Conservation (phyloP, 2,888 invertebrate species). For the Perizoma flavofasciatum region DNA sequence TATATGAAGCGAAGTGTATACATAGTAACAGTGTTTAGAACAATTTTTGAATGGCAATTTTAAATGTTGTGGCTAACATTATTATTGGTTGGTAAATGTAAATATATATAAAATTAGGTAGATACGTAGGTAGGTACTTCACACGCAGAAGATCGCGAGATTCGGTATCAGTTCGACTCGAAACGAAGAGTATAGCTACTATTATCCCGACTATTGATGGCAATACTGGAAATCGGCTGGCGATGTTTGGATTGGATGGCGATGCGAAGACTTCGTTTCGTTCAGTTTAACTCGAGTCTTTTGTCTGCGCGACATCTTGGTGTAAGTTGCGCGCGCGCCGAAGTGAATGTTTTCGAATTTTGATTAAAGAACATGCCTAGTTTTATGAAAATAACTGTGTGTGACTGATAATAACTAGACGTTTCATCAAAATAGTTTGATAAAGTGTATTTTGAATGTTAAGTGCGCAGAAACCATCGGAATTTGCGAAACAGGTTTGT, state of each 20-base stretch:
- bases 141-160: too few relatives aligned
- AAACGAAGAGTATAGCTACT: neutral
- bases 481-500: conserved; percentile 36
- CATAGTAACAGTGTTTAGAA: too few relatives aligned
- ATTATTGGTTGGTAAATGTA: too few relatives aligned
- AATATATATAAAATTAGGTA: too few relatives aligned
- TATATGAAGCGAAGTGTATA: too few relatives aligned
- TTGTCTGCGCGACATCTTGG: neutral
- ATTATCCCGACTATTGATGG: neutral
- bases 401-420: conserved; percentile 4
- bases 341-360: conserved; percentile 47
- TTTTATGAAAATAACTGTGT: conserved; percentile 17
- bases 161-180: too few relatives aligned
- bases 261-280: too few relatives aligned
- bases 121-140: too few relatives aligned
- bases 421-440: neutral
- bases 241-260: too few relatives aligned
- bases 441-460: conserved; percentile 12
- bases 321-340: conserved; percentile 47
- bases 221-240: neutral
- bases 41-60: too few relatives aligned
- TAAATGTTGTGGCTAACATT: too few relatives aligned
- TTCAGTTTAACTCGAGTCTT: neutral
- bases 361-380: too few relatives aligned
- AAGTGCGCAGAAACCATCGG: conserved; percentile 35